Evolutionary conservation across 1,140 invertebrate species (phyloP).

Genomic region (Chelonus insularis): DNA sequence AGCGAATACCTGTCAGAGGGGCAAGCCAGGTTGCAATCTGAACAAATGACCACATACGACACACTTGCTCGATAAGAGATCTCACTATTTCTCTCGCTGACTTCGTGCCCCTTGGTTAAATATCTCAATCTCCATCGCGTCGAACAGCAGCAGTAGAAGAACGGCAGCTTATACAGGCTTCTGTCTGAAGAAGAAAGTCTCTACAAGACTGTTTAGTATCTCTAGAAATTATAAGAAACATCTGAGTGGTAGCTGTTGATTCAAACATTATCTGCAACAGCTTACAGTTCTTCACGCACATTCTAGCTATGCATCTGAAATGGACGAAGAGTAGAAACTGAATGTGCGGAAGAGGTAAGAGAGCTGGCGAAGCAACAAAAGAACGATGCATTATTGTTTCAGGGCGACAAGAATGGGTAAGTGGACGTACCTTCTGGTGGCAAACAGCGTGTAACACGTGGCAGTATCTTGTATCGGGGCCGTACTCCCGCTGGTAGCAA

Average conservation of each 20-base stretch:
- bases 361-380: slow-evolving; percentile 23
- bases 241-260: no score
- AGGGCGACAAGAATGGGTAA: slow-evolving; percentile 40
- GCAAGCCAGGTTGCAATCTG: not conserved
- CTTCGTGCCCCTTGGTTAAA: slow-evolving; percentile 19
- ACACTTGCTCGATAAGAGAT: slow-evolving; percentile 29
- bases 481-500: slow-evolving; percentile 54
- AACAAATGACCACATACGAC: slow-evolving; percentile 29
- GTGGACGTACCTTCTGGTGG: slow-evolving; percentile 56
- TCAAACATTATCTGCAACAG: not conserved
- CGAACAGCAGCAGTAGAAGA: not conserved
- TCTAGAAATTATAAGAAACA: not conserved
- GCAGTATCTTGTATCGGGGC: slow-evolving; percentile 59
- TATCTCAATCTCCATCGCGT: slow-evolving; percentile 31
- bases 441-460: slow-evolving; percentile 60
- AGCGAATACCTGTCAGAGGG: not conserved
- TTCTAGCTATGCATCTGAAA: not conserved
- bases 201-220: not conserved
- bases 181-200: no score
- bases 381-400: slow-evolving; percentile 33
- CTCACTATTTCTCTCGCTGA: slow-evolving; percentile 15
- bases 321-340: not conserved
- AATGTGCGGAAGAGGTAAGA: slow-evolving; percentile 7
- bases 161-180: slow-evolving; percentile 1
- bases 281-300: not conserved